A percentile compares a stretch with the other conserved stretches of the same genome.
phyloP scores from a whole-genome alignment of 2,113 vertebrate genomes.

The Australoheros scitulus region DNA sequence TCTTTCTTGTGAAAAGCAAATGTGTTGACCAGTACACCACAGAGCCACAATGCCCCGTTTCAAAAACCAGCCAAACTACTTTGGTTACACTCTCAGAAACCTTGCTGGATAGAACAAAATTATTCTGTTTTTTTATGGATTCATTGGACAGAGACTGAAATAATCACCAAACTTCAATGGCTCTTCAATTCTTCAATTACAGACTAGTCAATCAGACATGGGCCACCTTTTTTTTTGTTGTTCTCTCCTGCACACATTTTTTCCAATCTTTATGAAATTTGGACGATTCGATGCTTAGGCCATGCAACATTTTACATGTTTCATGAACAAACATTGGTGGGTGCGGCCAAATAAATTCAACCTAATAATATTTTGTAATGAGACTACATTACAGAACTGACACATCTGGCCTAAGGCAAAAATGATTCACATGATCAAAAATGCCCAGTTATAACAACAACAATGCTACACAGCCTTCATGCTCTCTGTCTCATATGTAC shows the following conservation, averaged over 20 bases:
- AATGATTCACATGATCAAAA: neutral
- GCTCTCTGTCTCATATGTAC: neutral
- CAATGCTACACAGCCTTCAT: neutral
- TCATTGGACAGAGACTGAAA: neutral
- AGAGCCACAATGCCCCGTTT: neutral
- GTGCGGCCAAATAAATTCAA: neutral
- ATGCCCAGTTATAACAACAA: neutral
- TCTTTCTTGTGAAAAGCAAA: neutral
- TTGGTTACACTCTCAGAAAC: neutral
- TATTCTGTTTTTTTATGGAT: neutral
- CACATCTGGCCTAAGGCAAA: neutral
- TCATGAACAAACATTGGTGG: too few species aligned
- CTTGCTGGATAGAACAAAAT: neutral
- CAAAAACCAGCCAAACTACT: neutral
- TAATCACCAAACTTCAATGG: too few species aligned
- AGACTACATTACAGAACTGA: neutral
- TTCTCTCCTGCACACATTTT: neutral
- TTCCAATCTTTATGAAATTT: neutral
- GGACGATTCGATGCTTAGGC: neutral
- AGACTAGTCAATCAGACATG: too few species aligned
- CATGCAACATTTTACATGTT: too few species aligned
- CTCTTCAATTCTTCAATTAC: too few species aligned
- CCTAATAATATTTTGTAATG: neutral
- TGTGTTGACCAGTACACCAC: neutral
- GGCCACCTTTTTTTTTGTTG: neutral